These are phyloP conservation scores for Papilio glaucus DNA, from an alignment of 1,140 invertebrate species.

Conservation along the genomic window DNA sequence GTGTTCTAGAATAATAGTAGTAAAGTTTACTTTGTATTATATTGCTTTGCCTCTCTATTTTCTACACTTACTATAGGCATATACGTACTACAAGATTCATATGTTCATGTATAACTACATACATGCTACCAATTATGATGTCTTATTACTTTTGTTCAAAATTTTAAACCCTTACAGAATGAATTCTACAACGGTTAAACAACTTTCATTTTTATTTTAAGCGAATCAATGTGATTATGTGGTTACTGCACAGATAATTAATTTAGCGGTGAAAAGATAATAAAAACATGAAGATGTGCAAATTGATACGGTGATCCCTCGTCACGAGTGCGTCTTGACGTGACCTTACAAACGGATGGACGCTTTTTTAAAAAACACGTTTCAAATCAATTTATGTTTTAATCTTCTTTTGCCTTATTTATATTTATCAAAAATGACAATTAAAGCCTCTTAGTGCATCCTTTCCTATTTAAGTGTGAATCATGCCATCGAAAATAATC, in stretches of 20 bases:
- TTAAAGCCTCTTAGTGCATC: neutral
- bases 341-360: constrained; percentile 3
- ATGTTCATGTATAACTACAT: no score
- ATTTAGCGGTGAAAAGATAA: constrained; percentile 19
- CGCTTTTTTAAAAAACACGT: constrained; percentile 11
- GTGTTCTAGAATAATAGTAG: no score
- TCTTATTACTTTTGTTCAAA: neutral
- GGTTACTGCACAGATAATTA: constrained; percentile 26
- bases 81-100: no score
- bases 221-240: neutral
- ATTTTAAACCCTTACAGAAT: neutral
- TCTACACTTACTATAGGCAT: no score
- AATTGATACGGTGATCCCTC: constrained; percentile 24
- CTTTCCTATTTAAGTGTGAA: no score
- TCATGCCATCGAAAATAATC: no score
- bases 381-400: neutral
- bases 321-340: constrained; percentile 6
- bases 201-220: constrained; percentile 1
- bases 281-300: constrained; percentile 5
- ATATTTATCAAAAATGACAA: neutral
- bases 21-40: no score
- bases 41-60: no score
- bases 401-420: neutral
- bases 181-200: neutral
- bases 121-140: no score